These are phyloP conservation scores for Lycocerus yunnanus DNA, from an alignment of 2,888 invertebrate species.

Conservation along the genomic window DNA sequence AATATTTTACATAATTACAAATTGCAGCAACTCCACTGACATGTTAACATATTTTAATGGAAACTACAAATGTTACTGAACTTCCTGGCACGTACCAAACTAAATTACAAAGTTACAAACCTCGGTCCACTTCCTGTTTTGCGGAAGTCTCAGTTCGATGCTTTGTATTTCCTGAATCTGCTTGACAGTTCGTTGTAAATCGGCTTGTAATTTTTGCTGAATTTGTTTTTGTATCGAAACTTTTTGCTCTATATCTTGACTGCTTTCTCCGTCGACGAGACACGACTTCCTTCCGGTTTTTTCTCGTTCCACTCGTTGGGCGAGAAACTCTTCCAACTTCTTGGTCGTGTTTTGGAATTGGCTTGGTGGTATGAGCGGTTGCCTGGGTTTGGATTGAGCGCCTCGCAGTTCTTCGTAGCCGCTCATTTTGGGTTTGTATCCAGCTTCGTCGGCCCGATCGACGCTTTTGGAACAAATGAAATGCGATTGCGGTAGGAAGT, in stretches of 20 bases:
- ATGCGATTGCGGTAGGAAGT: constrained; percentile 51
- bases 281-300: constrained; percentile 45
- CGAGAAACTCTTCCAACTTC: constrained; percentile 55
- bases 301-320: constrained; percentile 53
- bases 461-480: constrained; percentile 37
- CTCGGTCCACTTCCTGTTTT: constrained; percentile 55
- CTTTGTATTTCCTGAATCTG: constrained; percentile 58
- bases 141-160: constrained; percentile 55
- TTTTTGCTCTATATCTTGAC: constrained; percentile 52
- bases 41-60: neutral
- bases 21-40: neutral
- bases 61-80: neutral
- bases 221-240: constrained; percentile 54
- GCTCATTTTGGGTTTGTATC: constrained; percentile 32
- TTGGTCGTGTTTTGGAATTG: constrained; percentile 56
- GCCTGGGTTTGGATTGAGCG: constrained; percentile 38
- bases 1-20: neutral
- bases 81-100: neutral
- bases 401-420: constrained; percentile 41
- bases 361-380: constrained; percentile 47
- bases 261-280: constrained; percentile 46
- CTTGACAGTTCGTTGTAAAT: constrained; percentile 57
- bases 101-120: constrained; percentile 35
- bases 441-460: constrained; percentile 29
- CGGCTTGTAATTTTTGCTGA: constrained; percentile 56